Evolutionary conservation across 2,888 invertebrate genomes (phyloP).

Genomic region (Acanthosepion esculentum): DNA sequence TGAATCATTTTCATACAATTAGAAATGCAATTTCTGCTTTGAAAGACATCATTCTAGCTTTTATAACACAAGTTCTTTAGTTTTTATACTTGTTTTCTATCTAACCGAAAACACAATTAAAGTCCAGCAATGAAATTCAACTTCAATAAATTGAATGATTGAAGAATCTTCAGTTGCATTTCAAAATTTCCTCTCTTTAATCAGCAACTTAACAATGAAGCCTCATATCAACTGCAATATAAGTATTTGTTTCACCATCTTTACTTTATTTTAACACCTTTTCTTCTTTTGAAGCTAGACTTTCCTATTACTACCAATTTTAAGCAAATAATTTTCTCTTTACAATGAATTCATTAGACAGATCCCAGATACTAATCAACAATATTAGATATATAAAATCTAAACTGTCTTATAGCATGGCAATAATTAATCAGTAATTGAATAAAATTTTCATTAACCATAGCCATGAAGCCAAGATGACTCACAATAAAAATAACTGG

Average conservation of each 20-base stretch:
- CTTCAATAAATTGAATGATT: neutral
- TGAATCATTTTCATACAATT: neutral
- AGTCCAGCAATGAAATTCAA: neutral
- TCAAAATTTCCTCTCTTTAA: neutral
- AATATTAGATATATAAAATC: neutral
- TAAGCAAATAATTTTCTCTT: neutral
- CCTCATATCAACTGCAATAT: neutral
- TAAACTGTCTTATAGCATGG: neutral
- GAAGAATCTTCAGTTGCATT: neutral
- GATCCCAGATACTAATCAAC: neutral
- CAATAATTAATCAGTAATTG: conserved; percentile 44
- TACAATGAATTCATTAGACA: neutral
- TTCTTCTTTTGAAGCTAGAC: neutral
- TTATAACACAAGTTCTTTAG: neutral
- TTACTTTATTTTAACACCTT: neutral
- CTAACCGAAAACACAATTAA: neutral
- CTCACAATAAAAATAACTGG: neutral
- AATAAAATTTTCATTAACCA: neutral
- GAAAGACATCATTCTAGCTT: neutral
- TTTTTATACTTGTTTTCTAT: neutral
- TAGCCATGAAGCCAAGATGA: neutral
- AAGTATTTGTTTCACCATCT: neutral
- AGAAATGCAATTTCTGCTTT: neutral
- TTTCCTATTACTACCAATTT: neutral
- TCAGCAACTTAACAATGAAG: neutral